A percentile compares a stretch with the other conserved stretches of the same genome.
Evolutionary conservation across 92 coral and sea anemone species (phyloP).

Genomic region (Umimayanthus chanpuru): DNA sequence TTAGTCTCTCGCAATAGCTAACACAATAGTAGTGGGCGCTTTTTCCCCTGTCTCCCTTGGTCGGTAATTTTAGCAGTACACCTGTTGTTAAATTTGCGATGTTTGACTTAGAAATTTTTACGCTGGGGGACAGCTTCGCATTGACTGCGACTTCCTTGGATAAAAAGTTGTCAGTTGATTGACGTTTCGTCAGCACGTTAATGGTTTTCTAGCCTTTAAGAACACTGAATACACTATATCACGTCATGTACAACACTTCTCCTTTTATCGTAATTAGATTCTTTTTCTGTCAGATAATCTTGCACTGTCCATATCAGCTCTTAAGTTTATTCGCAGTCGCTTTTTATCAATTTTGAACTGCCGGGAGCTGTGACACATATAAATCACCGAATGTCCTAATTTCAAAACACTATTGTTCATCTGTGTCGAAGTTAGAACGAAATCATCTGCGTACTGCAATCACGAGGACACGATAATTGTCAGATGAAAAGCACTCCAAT

Average conservation of each 20-base stretch:
- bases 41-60: neutral
- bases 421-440: neutral
- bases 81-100: neutral
- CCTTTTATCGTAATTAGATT: neutral
- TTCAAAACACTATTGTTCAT: neutral
- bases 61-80: neutral
- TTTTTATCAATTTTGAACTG: neutral
- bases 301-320: neutral
- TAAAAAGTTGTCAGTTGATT: constrained; percentile 6
- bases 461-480: neutral
- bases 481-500: neutral
- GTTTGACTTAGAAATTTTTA: neutral
- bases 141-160: neutral
- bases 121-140: neutral
- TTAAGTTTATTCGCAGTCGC: neutral
- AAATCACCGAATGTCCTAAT: neutral
- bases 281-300: neutral
- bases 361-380: neutral
- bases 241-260: neutral
- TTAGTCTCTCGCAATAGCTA: too few relatives aligned
- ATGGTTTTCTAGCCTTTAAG: neutral
- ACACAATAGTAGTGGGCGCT: too few relatives aligned
- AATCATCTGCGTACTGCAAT: neutral
- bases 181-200: neutral
- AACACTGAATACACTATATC: neutral